Base-by-base conservation (phyloP, 35 echinoderm and acorn worm genomes). In the Lytechinus variegatus region DNA sequence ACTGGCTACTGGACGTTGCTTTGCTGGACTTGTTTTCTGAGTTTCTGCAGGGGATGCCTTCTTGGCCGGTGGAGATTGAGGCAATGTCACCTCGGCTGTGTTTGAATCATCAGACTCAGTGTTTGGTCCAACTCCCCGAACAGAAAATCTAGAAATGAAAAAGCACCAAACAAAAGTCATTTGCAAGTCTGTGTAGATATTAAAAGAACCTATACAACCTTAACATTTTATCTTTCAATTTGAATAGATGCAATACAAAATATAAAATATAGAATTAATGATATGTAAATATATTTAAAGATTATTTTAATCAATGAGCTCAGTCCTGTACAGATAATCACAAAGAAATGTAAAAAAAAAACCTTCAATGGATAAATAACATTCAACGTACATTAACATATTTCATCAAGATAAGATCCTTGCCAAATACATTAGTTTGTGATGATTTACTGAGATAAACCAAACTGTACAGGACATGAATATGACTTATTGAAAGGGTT, bases 41-140 rank as follows among this genome's bases (percentile, higher is more conserved):
- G 10, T 44, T 12, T 90, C 28, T 7, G 29, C 29, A 14, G 16
- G 27, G 7, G 88, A 90, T 12, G 52, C 52, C 52, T 90, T 90
- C 52, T 54, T 90, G 88, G 29, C 28, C 7, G 54, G 9, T 93
- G 92, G 92, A 54, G 92, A 93, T 93, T 33, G 54, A 10, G 92
- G 92, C 55, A 93, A 54, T 10, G 54, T 93, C 27, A 93, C 92
- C 27, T 93, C 10, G 11, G 21, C 92, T 57, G 54, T 57, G 28
- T 93, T 93, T 10, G 92, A 93, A 27, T 93, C 92, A 55, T 29
- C 55, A 28, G 92, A 93, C 53, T 93, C 92, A 57, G 10, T 93
- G 53, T 93, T 54, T 53, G 92, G 92, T 55, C 92, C 92, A 55
- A 93, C 92, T 57, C 92, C 92, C n/a, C 92, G 10, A 9, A 93